Evolutionary conservation across 1,140 invertebrate genomes (phyloP).

Genomic region (Notospermus geniculatus): DNA sequence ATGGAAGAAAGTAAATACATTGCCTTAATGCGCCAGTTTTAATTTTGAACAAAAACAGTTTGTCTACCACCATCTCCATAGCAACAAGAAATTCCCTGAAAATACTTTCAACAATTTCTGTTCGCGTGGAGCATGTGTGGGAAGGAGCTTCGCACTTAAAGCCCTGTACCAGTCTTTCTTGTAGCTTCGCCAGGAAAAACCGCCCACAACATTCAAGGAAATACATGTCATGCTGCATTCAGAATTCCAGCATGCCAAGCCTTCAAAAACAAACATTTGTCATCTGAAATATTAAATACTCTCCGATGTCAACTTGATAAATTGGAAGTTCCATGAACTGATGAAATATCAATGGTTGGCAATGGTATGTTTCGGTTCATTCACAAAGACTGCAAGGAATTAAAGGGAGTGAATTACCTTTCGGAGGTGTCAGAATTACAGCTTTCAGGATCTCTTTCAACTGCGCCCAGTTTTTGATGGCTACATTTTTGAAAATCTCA

Average conservation of each 20-base stretch:
- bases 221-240: slow-evolving; percentile 25
- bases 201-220: slow-evolving; percentile 25
- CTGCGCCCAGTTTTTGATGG: slow-evolving; percentile 25
- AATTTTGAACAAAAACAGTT: too few relatives aligned
- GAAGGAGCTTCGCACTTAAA: too few relatives aligned
- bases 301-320: not conserved
- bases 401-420: not conserved
- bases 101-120: too few relatives aligned
- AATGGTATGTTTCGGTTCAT: slow-evolving; percentile 24
- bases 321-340: not conserved
- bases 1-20: too few relatives aligned
- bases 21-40: too few relatives aligned
- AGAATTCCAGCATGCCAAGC: slow-evolving; percentile 24
- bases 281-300: not conserved
- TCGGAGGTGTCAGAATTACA: slow-evolving; percentile 21
- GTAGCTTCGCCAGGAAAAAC: slow-evolving; percentile 27
- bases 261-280: slow-evolving; percentile 2
- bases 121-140: too few relatives aligned
- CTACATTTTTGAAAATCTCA: too few relatives aligned
- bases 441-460: slow-evolving; percentile 29
- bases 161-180: slow-evolving; percentile 17
- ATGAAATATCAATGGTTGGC: slow-evolving; percentile 25
- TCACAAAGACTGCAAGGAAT: slow-evolving; percentile 11
- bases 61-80: too few relatives aligned
- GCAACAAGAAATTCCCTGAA: too few relatives aligned